Conservation (phyloP, 2,888 invertebrate species). For the Erebia ligea region DNA sequence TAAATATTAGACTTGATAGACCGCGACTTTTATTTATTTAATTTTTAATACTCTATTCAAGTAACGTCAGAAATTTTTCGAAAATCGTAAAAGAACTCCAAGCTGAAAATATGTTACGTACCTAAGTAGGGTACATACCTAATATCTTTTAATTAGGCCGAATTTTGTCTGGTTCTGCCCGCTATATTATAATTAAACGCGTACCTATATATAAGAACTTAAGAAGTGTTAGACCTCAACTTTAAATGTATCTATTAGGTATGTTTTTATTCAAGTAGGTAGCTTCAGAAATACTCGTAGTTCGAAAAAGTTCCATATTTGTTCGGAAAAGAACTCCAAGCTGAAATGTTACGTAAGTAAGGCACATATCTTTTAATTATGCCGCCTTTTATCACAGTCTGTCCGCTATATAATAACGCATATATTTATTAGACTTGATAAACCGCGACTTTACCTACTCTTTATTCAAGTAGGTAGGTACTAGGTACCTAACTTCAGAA, state of each 20-base stretch:
- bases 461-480: no score
- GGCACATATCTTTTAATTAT: conserved; percentile 38
- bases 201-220: no score
- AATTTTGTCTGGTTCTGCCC: conserved; percentile 17
- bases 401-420: conserved; percentile 41
- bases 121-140: conserved; percentile 20
- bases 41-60: no score
- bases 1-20: no score
- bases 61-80: no score
- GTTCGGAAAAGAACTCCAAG: conserved; percentile 12
- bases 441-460: no score
- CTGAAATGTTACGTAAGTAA: conserved; percentile 20
- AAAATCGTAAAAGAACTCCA: conserved; percentile 9
- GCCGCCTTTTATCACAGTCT: conserved; percentile 32
- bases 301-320: background rate
- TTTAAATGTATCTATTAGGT: no score
- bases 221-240: no score
- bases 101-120: conserved; percentile 16
- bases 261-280: no score
- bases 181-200: conserved; percentile 39
- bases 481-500: no score
- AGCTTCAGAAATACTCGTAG: background rate
- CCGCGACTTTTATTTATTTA: no score
- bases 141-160: conserved; percentile 39
- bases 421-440: conserved; percentile 37